Base-by-base conservation (phyloP, 2,888 invertebrate genomes). In the Pollenia labialis region DNA sequence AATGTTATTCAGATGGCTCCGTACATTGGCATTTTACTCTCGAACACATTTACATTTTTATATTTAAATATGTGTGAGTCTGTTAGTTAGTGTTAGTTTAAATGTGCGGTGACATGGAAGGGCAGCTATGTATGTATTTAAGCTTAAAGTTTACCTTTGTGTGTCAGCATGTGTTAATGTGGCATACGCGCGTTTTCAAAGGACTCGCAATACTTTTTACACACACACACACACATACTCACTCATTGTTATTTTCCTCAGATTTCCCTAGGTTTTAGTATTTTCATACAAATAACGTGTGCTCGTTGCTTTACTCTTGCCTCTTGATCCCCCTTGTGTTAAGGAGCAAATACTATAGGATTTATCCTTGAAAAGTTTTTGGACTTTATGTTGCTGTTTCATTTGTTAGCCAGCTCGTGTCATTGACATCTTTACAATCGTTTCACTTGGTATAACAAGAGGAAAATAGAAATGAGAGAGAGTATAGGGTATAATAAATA, bases 371-470 rank as follows among this genome's bases (percentile, higher is more conserved):
- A 90, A 90, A 82, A 56, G 14, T 69, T 74, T 79, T 82, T 68
- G 72, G 77, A 58, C 77, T 64, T 54, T 40, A 46, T 64, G 56
- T 18, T 72, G 23, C 4, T 23, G 40, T 64, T 52, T 64, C 7
- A 8, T 71, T 56, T 50, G 40, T 32, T 52, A 64, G 44, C 52
- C 58, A 56, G 69, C 76, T 76, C 74, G 85, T 89, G 90, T 88
- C 90, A 90, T 90, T 91, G 91, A 77, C 90, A 89, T 89, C 89
- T 89, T 90, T 89, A 88, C 81, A 89, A 90, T 91, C 90, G 90
- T 90, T 91, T 91, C 89, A 89, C 90, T 89, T 85, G 71, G 16
- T 23, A 52, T 14, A 58, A 40, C 7, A 16, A 58, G 18, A 58
- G 40, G 9, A 58, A 69, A 42, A 4, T 4, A 18, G 50, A 69